These are phyloP conservation scores for Drosophila lacicola DNA, from an alignment of 2,888 invertebrate species.

Conservation along the genomic window DNA sequence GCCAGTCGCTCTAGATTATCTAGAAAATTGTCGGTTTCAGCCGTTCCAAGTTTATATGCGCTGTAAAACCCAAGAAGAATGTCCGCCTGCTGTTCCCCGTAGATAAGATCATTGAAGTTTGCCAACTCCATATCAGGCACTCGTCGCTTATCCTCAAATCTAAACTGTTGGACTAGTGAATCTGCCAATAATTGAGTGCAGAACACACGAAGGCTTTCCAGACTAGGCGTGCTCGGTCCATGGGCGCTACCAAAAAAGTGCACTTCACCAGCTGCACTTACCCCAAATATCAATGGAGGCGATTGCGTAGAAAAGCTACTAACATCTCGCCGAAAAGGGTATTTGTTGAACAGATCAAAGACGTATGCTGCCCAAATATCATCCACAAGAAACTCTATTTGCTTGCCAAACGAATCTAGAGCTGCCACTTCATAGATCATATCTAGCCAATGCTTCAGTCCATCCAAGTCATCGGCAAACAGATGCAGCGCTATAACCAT, in stretches of 20 bases:
- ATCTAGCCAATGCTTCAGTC: conserved; percentile 30
- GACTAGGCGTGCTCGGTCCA: conserved; percentile 3
- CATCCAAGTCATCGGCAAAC: conserved; percentile 23
- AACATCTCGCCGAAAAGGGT: conserved; percentile 6
- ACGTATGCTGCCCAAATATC: conserved; percentile 34
- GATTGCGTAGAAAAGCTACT: conserved; percentile 9
- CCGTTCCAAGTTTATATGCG: conserved; percentile 1
- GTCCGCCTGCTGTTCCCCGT: conserved; percentile 25
- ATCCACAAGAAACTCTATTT: conserved; percentile 31
- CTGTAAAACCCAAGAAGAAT: conserved; percentile 47
- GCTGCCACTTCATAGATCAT: conserved; percentile 40
- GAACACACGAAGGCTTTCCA: conserved; percentile 34
- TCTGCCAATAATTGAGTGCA: conserved; percentile 40
- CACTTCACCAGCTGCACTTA: conserved; percentile 16
- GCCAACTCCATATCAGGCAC: conserved; percentile 43
- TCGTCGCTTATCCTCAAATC: conserved; percentile 4
- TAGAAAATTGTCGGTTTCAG: background rate
- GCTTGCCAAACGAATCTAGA: background rate
- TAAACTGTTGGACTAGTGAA: background rate
- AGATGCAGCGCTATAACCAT: conserved; percentile 43
- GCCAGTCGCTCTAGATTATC: conserved; percentile 16
- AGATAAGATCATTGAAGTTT: conserved; percentile 52
- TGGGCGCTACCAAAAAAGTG: conserved; percentile 39
- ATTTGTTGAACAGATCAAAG: conserved; percentile 17
- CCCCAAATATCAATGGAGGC: conserved; percentile 40